Conservation (phyloP, 2,888 invertebrate genomes). For the Morinoia aosen region DNA sequence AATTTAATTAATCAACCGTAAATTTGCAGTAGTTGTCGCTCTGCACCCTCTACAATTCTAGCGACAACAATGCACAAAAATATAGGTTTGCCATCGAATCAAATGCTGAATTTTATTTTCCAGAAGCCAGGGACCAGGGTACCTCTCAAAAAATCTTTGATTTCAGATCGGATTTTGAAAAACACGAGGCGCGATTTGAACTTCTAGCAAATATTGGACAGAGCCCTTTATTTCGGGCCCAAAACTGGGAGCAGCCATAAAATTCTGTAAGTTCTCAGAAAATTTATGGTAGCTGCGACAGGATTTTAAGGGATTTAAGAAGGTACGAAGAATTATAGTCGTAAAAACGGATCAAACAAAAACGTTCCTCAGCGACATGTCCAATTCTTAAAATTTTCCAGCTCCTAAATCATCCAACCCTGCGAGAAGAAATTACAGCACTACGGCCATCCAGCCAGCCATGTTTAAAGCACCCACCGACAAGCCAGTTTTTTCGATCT, state of each 20-base stretch:
- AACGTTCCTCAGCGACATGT: background rate
- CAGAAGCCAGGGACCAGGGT: background rate
- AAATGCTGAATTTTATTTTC: too few species aligned
- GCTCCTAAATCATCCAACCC: background rate
- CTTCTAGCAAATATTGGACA: background rate
- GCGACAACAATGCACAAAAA: too few species aligned
- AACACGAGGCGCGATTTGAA: background rate
- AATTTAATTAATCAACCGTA: too few species aligned
- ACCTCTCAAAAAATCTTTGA: background rate
- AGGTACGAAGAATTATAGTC: background rate
- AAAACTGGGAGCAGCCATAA: background rate
- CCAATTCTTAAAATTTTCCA: background rate
- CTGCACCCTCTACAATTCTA: too few species aligned
- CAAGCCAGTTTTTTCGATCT: too few species aligned
- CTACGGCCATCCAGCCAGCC: background rate
- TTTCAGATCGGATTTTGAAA: background rate
- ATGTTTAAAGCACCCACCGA: too few species aligned
- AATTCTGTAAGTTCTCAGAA: background rate
- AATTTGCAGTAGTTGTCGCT: too few species aligned
- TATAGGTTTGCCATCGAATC: too few species aligned
- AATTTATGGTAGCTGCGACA: background rate
- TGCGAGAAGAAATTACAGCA: background rate
- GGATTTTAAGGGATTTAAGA: background rate
- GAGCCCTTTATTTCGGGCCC: background rate
- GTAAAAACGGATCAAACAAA: background rate